Conservation (phyloP, 2,797 vertebrate species). For the Hypotaenidia philippensis region DNA sequence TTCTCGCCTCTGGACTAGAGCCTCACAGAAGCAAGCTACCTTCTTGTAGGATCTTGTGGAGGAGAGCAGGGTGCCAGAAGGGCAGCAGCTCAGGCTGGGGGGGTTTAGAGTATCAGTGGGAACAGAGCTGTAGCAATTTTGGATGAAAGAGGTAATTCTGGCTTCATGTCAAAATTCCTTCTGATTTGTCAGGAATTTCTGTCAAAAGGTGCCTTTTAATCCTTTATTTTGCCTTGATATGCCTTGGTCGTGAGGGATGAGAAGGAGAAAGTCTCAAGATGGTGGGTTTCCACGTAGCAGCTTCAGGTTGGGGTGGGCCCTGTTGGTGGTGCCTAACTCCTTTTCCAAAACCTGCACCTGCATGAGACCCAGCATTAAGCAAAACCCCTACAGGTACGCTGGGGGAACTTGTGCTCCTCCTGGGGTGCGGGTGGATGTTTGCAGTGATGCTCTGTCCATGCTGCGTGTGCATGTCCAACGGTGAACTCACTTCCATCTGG, state of each 20-base stretch:
- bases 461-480: fast-evolving
- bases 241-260: background rate
- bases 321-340: background rate
- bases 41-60: background rate
- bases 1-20: no score
- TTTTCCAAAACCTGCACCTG: background rate
- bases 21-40: background rate
- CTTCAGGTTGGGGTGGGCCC: background rate
- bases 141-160: background rate
- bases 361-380: fast-evolving
- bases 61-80: background rate
- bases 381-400: background rate
- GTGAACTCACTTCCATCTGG: background rate
- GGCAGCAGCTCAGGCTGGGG: background rate
- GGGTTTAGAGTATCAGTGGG: background rate
- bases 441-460: fast-evolving
- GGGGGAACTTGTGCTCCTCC: background rate
- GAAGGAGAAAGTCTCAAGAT: background rate
- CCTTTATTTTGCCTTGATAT: background rate
- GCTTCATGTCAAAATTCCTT: background rate
- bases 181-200: background rate
- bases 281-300: background rate
- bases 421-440: background rate
- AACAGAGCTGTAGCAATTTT: background rate
- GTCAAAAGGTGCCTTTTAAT: background rate